Evolutionary conservation across 2,888 invertebrate species (phyloP).

Genomic region (Steromphala cineraria): DNA sequence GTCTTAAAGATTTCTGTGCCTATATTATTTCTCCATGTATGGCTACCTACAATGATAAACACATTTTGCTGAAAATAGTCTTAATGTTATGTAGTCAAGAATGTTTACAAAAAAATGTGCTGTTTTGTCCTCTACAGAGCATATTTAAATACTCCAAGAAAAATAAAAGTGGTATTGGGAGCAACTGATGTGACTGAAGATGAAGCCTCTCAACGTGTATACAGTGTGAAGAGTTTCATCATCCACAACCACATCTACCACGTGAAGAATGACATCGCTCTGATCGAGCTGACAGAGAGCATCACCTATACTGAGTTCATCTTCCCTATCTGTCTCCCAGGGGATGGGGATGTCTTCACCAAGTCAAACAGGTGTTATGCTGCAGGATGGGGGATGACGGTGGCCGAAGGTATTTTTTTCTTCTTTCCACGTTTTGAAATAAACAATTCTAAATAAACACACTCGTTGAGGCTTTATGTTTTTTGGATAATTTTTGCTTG

Average conservation of each 20-base stretch:
- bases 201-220: conserved; percentile 34
- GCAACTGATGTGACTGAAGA: conserved; percentile 41
- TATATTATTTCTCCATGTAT: too few species aligned
- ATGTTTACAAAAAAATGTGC: not conserved
- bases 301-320: conserved; percentile 49
- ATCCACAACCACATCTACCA: conserved; percentile 26
- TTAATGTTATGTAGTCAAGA: not conserved
- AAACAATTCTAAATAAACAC: too few species aligned
- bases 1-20: too few species aligned
- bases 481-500: too few species aligned
- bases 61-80: too few species aligned
- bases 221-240: conserved; percentile 20
- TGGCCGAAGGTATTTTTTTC: conserved; percentile 44
- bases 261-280: conserved; percentile 54
- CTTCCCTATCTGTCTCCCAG: conserved; percentile 61
- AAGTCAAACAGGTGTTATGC: conserved; percentile 48
- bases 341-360: conserved; percentile 33
- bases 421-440: too few species aligned
- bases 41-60: too few species aligned
- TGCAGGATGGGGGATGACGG: conserved; percentile 63
- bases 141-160: conserved; percentile 28
- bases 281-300: conserved; percentile 51
- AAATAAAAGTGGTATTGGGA: conserved; percentile 50
- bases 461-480: too few species aligned
- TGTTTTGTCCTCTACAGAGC: conserved; percentile 26